These are phyloP conservation scores for Merodon equestris DNA, from an alignment of 2,888 invertebrate genomes.

Conservation along the genomic window DNA sequence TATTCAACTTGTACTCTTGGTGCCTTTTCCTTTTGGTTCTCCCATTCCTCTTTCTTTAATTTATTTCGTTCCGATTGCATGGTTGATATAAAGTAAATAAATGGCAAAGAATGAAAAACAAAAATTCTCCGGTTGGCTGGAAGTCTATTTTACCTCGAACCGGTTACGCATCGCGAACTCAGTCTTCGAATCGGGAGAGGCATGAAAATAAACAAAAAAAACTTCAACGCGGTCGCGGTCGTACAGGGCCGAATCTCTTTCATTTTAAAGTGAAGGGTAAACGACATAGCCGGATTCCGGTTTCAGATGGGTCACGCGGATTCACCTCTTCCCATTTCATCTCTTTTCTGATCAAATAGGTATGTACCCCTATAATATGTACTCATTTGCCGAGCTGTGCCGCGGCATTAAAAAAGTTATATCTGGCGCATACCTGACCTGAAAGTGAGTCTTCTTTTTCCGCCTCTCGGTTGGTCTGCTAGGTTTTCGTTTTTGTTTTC, in stretches of 20 bases:
- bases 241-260: not conserved
- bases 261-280: too few species aligned
- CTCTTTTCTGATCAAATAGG: too few species aligned
- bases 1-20: slow-evolving; percentile 31
- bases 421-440: slow-evolving; percentile 48
- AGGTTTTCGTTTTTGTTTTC: not conserved
- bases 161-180: slow-evolving; percentile 25
- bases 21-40: too few species aligned
- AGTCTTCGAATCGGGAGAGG: not conserved
- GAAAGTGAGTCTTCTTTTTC: slow-evolving; percentile 53
- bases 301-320: slow-evolving; percentile 15
- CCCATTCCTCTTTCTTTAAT: too few species aligned
- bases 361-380: too few species aligned
- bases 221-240: not conserved
- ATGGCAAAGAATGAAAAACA: not conserved
- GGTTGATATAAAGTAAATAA: slow-evolving; percentile 30
- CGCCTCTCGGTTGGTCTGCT: too few species aligned
- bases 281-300: slow-evolving; percentile 7
- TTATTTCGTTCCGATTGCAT: slow-evolving; percentile 6
- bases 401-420: slow-evolving; percentile 10
- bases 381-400: too few species aligned
- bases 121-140: slow-evolving; percentile 25
- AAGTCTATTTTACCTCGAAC: slow-evolving; percentile 39
- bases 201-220: slow-evolving; percentile 1
- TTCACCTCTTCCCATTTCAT: not conserved